Evolutionary conservation across 1,140 invertebrate species (phyloP).

Genomic region (Drosophila orosa): DNA sequence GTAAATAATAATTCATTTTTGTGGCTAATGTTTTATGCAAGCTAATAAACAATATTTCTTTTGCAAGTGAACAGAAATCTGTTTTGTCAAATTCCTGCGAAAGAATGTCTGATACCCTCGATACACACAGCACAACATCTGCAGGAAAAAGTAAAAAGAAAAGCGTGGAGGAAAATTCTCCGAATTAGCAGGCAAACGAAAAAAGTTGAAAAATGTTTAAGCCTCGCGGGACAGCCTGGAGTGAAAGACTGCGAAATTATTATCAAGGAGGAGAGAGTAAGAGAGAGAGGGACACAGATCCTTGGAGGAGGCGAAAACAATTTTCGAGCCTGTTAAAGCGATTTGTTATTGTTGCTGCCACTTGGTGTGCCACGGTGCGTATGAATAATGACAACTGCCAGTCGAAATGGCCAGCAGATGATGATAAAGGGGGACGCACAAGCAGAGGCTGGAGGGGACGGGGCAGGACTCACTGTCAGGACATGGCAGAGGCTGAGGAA

Average conservation of each 20-base stretch:
- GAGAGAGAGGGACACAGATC: background rate
- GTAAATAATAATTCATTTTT: slow-evolving; percentile 1
- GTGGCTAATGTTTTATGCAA: slow-evolving; percentile 5
- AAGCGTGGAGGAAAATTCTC: slow-evolving; percentile 8
- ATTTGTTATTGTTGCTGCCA: slow-evolving; percentile 65
- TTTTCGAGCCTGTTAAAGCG: slow-evolving; percentile 63
- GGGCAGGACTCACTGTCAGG: background rate
- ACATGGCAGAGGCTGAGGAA: background rate
- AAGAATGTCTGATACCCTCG: slow-evolving; percentile 13
- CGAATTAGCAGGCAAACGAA: slow-evolving; percentile 15
- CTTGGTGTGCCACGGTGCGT: slow-evolving; percentile 63
- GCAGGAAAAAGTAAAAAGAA: background rate
- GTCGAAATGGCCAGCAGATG: slow-evolving; percentile 52
- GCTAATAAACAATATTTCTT: slow-evolving; percentile 17
- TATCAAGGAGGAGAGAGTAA: slow-evolving; percentile 2
- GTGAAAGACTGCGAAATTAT: slow-evolving; percentile 18
- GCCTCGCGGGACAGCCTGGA: slow-evolving; percentile 17
- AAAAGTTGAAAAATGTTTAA: slow-evolving; percentile 52
- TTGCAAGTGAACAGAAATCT: background rate
- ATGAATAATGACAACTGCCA: slow-evolving; percentile 76
- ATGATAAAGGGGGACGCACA: slow-evolving; percentile 12
- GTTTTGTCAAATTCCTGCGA: slow-evolving; percentile 9
- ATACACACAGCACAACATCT: slow-evolving; percentile 9
- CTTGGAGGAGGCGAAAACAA: slow-evolving; percentile 40
- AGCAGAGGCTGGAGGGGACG: background rate